Evolutionary conservation across 2,888 invertebrate species (phyloP).

Genomic region (Drosophila setosimentum): DNA sequence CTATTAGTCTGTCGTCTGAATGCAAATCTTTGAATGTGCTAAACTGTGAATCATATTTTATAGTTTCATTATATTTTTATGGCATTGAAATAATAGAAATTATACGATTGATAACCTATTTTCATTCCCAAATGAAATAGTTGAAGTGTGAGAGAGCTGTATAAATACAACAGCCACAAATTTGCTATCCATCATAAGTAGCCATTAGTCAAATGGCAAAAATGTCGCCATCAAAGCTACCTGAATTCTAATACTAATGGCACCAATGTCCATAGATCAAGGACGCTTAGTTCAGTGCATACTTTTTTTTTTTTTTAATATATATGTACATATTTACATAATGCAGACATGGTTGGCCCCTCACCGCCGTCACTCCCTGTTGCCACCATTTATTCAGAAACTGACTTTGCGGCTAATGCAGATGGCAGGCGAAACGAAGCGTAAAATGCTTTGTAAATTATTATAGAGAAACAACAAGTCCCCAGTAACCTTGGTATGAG

Average conservation of each 20-base stretch:
- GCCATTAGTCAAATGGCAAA: conserved; percentile 31
- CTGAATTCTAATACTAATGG: conserved; percentile 15
- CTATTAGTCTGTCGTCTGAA: accelerated
- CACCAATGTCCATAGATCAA: conserved; percentile 52
- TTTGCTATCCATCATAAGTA: conserved; percentile 38
- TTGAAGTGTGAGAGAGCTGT: background rate
- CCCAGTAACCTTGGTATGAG: background rate
- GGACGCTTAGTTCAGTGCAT: conserved; percentile 24
- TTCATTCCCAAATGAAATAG: background rate
- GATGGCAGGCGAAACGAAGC: conserved; percentile 76
- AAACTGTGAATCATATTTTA: background rate
- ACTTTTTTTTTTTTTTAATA: conserved; percentile 16
- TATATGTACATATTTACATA: conserved; percentile 43
- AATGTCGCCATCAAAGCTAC: conserved; percentile 11
- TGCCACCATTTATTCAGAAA: conserved; percentile 40
- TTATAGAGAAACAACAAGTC: conserved; percentile 50
- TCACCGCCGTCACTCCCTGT: conserved; percentile 4
- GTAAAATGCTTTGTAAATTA: conserved; percentile 78
- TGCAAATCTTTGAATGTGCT: no score
- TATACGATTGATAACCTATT: no score
- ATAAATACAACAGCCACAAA: background rate
- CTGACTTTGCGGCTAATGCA: conserved; percentile 74
- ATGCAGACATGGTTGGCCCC: conserved; percentile 46
- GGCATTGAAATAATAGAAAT: background rate
- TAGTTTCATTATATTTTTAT: background rate